Percentiles rank a stretch among this genome's conserved stretches.
Conservation (phyloP, 1,140 invertebrate genomes). For the Ceratitis capitata region DNA sequence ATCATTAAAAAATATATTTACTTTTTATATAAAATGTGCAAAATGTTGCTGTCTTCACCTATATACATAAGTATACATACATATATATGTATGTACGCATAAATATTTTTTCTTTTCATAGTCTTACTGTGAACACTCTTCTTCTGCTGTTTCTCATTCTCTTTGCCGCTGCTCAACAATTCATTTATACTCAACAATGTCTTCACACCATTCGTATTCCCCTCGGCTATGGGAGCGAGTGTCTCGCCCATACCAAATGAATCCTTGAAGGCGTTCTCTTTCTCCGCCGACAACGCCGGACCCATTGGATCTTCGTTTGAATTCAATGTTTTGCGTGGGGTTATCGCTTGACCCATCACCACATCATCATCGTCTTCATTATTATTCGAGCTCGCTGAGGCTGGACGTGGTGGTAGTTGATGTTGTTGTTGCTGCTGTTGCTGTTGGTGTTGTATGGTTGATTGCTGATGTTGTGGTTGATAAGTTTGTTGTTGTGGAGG, state of each 20-base stretch:
- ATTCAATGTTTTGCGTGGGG: conserved; percentile 54
- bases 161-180: neutral
- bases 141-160: neutral
- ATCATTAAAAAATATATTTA: too few relatives aligned
- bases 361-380: conserved; percentile 63
- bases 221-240: neutral
- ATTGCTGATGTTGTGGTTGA: conserved; percentile 42
- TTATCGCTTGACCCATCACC: conserved; percentile 59
- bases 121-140: neutral
- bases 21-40: too few relatives aligned
- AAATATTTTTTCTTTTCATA: neutral
- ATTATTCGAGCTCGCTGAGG: conserved; percentile 50
- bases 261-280: conserved; percentile 48
- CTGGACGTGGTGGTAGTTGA: conserved; percentile 53
- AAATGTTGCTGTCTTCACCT: neutral
- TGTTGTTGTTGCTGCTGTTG: conserved; percentile 47
- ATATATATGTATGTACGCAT: neutral
- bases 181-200: neutral
- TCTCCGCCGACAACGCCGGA: conserved; percentile 52
- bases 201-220: conserved; percentile 2
- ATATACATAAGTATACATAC: neutral
- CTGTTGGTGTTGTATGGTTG: neutral
- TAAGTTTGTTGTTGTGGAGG: too few relatives aligned
- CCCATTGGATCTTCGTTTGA: conserved; percentile 55
- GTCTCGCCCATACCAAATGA: conserved; percentile 44